Conservation (phyloP, 2,888 invertebrate species). For the Chymomyza procnemis region DNA sequence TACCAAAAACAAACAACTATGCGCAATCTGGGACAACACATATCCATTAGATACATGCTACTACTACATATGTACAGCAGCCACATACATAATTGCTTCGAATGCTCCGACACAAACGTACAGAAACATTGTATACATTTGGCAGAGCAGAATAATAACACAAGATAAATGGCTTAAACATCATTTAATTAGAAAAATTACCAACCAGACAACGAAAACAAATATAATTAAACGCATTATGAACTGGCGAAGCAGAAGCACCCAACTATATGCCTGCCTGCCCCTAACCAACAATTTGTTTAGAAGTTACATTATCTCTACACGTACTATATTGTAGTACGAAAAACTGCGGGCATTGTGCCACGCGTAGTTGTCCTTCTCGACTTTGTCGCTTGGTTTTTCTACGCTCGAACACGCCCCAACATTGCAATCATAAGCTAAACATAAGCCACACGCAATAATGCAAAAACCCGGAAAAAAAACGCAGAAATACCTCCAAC, state of each 20-base stretch:
- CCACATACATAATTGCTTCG: neutral
- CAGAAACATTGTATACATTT: neutral
- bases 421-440: slow-evolving; percentile 20
- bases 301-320: neutral
- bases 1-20: neutral
- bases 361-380: neutral
- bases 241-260: slow-evolving; percentile 26
- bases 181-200: slow-evolving; percentile 26
- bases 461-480: slow-evolving; percentile 40
- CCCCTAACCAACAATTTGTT: slow-evolving; percentile 21
- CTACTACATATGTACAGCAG: neutral
- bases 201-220: slow-evolving; percentile 5
- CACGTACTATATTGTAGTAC: neutral
- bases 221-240: slow-evolving; percentile 52
- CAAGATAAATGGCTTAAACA: slow-evolving; percentile 25
- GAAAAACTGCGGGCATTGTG: neutral
- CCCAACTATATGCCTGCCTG: neutral
- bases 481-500: slow-evolving; percentile 12
- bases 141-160: slow-evolving; percentile 3
- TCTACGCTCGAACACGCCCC: neutral
- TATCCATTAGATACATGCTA: neutral
- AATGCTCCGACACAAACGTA: neutral
- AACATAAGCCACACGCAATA: slow-evolving; percentile 49
- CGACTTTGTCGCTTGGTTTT: neutral
- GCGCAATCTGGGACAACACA: neutral